Percentiles rank a stretch among this genome's conserved stretches.
phyloP scores from a whole-genome alignment of 1,140 invertebrate species.

The Parasteatoda tepidariorum region DNA sequence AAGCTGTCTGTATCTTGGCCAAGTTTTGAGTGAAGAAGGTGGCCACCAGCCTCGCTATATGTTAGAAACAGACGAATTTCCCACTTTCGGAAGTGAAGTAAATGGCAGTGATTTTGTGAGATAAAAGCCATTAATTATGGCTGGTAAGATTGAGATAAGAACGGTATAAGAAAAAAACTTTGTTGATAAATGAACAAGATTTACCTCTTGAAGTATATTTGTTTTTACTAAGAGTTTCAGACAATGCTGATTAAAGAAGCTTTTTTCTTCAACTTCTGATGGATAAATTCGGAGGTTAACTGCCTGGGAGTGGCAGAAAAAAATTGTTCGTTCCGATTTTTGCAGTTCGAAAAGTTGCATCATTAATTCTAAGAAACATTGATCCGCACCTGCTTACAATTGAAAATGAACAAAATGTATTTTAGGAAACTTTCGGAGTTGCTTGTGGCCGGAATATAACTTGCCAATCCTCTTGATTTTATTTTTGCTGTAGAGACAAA shows the following conservation, averaged over 20 bases:
- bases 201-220: too few species aligned
- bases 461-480: too few species aligned
- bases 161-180: background rate
- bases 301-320: background rate
- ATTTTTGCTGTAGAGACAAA: too few species aligned
- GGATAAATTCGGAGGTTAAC: background rate
- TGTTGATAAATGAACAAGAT: background rate
- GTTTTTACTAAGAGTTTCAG: too few species aligned
- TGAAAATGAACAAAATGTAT: too few species aligned
- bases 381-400: too few species aligned
- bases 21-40: background rate
- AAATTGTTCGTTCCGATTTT: background rate
- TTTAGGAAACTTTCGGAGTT: too few species aligned
- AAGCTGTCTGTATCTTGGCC: too few species aligned
- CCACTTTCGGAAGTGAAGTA: background rate
- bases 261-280: conserved; percentile 40
- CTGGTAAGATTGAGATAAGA: background rate
- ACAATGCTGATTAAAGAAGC: background rate
- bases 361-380: background rate
- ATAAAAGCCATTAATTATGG: background rate
- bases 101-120: background rate
- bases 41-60: background rate
- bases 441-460: too few species aligned
- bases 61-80: background rate
- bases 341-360: background rate